These are phyloP conservation scores for Aspidiotus destructor DNA, from an alignment of 2,888 invertebrate species.

Conservation along the genomic window DNA sequence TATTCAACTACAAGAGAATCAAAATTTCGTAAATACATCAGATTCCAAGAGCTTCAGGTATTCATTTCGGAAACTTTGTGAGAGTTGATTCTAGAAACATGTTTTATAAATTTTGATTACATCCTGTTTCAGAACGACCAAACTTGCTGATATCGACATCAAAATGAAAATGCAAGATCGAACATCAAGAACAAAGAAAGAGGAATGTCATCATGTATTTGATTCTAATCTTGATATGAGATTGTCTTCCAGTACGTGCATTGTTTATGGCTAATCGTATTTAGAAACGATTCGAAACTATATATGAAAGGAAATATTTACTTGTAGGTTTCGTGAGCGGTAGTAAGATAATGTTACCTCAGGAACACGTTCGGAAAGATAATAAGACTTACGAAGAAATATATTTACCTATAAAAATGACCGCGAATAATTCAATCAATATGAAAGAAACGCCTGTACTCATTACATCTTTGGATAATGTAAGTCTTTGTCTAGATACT, in stretches of 20 bases:
- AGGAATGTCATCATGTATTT: conserved; percentile 28
- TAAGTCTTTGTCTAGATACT: conserved; percentile 41
- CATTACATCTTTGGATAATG: conserved; percentile 56
- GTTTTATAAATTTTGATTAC: background rate
- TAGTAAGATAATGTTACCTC: conserved; percentile 67
- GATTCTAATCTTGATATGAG: conserved; percentile 33
- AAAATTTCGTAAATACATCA: background rate
- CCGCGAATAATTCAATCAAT: conserved; percentile 47
- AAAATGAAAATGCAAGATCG: background rate
- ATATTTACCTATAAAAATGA: conserved; percentile 58
- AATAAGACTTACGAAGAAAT: conserved; percentile 75
- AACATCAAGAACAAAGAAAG: background rate
- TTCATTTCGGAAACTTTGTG: too few species aligned
- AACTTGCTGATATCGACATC: background rate
- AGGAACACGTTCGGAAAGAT: conserved; percentile 62
- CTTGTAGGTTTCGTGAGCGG: conserved; percentile 58
- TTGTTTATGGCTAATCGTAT: background rate
- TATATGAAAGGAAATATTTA: background rate
- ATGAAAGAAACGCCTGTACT: conserved; percentile 56
- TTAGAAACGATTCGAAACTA: background rate
- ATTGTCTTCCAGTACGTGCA: conserved; percentile 33
- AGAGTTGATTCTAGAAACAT: background rate
- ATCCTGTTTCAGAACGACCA: background rate
- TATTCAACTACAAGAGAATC: background rate
- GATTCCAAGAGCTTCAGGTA: too few species aligned